phyloP scores from a whole-genome alignment of 2,888 invertebrate species.

The Geophilus truncorum region DNA sequence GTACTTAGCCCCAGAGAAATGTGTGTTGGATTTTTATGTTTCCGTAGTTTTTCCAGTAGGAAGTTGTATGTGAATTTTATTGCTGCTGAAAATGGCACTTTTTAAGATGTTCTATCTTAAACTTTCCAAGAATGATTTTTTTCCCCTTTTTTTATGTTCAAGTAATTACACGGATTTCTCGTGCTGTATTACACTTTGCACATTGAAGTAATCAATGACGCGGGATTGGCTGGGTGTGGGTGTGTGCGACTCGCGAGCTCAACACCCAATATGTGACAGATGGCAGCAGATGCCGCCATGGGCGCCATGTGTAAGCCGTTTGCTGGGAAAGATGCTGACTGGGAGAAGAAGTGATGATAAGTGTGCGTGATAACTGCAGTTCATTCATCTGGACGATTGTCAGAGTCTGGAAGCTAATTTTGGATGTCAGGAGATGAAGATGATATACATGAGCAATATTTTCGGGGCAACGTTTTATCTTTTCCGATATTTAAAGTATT shows the following conservation, averaged over 20 bases:
- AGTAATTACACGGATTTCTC: background rate
- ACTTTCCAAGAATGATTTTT: background rate
- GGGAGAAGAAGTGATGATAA: constrained; percentile 19
- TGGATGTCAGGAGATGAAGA: background rate
- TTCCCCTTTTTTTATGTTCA: background rate
- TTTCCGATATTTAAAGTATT: no score
- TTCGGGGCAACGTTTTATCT: background rate
- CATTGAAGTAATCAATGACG: constrained; percentile 16
- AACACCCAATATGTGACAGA: constrained; percentile 27
- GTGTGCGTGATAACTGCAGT: constrained; percentile 17
- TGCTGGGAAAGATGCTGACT: constrained; percentile 7
- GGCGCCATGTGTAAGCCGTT: constrained; percentile 20
- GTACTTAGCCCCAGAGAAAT: constrained; percentile 5
- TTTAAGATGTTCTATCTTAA: background rate
- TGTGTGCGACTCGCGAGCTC: background rate
- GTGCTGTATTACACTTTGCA: background rate
- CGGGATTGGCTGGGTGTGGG: background rate
- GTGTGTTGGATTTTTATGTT: constrained; percentile 25
- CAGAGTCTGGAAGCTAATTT: background rate
- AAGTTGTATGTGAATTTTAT: constrained; percentile 22
- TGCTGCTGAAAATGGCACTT: constrained; percentile 16
- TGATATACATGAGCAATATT: background rate
- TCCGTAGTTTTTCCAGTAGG: constrained; percentile 19
- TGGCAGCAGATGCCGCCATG: constrained; percentile 3
- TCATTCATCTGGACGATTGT: constrained; percentile 1